These are phyloP conservation scores for Poeciliopsis turrubarensis DNA, from an alignment of 2,113 vertebrate species.

Conservation along the genomic window DNA sequence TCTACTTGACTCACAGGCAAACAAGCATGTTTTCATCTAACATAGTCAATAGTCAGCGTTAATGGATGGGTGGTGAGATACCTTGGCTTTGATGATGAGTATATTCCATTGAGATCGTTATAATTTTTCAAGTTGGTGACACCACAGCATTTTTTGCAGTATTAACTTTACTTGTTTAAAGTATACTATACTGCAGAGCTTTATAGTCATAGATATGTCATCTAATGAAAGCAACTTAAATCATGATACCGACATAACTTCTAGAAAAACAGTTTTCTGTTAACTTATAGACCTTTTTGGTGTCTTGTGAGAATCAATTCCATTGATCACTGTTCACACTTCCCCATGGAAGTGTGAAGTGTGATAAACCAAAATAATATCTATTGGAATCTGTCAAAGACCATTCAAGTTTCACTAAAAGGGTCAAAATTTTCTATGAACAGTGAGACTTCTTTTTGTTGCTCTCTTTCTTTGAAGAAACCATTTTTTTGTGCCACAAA, in stretches of 20 bases:
- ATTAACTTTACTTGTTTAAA: constrained; percentile 5
- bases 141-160: constrained; percentile 1
- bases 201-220: not conserved
- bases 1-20: constrained; percentile 42
- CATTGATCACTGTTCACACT: not conserved
- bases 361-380: not conserved
- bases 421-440: too few species aligned
- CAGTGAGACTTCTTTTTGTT: too few species aligned
- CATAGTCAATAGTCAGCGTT: constrained; percentile 16
- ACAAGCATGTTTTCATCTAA: constrained; percentile 43
- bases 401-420: too few species aligned
- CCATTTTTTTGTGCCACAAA: too few species aligned
- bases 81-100: constrained; percentile 15
- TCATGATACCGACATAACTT: too few species aligned
- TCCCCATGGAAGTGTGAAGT: not conserved
- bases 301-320: not conserved
- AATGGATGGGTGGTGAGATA: constrained; percentile 14
- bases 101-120: constrained; percentile 3
- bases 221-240: not conserved
- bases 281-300: not conserved
- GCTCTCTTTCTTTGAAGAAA: too few species aligned
- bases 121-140: constrained; percentile 9
- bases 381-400: not conserved
- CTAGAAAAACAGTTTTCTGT: too few species aligned
- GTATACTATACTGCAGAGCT: not conserved